A percentile compares a stretch with the other conserved stretches of the same genome.
These are phyloP conservation scores for Tigriopus japonicus DNA, from an alignment of 1,140 invertebrate species.

Conservation along the genomic window DNA sequence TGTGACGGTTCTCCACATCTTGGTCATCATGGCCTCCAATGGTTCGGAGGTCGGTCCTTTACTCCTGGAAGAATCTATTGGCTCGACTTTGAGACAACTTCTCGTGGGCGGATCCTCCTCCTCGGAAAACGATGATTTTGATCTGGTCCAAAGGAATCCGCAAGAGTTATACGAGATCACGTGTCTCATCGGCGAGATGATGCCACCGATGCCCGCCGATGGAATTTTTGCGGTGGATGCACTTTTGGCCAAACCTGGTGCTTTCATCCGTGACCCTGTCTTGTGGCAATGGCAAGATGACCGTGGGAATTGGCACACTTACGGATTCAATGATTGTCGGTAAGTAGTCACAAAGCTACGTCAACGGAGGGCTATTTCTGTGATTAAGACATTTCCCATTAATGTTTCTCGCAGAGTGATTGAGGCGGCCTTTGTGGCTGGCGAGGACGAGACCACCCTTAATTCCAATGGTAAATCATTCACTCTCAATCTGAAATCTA, in stretches of 20 bases:
- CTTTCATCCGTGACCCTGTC: slow-evolving; percentile 38
- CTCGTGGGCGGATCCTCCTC: slow-evolving; percentile 34
- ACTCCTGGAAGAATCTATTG: slow-evolving; percentile 80
- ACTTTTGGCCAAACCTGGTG: slow-evolving; percentile 47
- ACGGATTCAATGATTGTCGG: slow-evolving; percentile 47
- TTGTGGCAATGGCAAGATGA: slow-evolving; percentile 93
- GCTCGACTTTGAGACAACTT: slow-evolving; percentile 75
- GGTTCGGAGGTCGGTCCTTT: slow-evolving; percentile 80
- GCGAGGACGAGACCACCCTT: slow-evolving; percentile 82
- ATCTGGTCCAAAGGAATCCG: slow-evolving; percentile 68
- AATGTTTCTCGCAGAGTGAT: slow-evolving; percentile 21
- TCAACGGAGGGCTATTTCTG: background rate
- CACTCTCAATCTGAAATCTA: slow-evolving; percentile 83
- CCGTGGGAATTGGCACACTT: slow-evolving; percentile 47
- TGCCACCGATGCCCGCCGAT: slow-evolving; percentile 79
- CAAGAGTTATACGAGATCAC: slow-evolving; percentile 93
- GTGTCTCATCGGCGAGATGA: slow-evolving; percentile 80
- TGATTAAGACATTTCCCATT: too few species aligned
- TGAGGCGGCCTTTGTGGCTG: slow-evolving; percentile 72
- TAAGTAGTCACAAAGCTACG: slow-evolving; percentile 21
- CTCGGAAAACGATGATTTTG: slow-evolving; percentile 34
- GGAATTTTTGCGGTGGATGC: slow-evolving; percentile 83
- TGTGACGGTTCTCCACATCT: slow-evolving; percentile 83
- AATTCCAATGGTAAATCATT: slow-evolving; percentile 77
- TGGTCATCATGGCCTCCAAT: slow-evolving; percentile 81